Percentiles rank a stretch among this genome's conserved stretches.
phyloP scores from a whole-genome alignment of 2,888 invertebrate genomes.

The Ophion ellenae region DNA sequence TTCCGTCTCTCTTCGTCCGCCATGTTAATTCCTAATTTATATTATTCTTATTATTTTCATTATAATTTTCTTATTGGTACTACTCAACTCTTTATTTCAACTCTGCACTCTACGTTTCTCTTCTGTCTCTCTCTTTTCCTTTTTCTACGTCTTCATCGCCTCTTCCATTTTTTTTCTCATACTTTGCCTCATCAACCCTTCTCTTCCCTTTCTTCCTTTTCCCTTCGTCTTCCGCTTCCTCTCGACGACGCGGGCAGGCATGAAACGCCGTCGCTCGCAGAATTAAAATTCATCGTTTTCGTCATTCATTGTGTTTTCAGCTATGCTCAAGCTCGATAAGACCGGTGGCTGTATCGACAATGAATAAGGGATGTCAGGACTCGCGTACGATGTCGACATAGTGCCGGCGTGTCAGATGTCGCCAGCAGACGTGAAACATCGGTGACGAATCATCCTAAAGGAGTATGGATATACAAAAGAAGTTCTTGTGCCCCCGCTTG shows the following conservation, averaged over 20 bases:
- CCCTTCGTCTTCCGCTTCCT: no score
- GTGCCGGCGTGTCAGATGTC: constrained; percentile 67
- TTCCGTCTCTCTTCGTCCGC: no score
- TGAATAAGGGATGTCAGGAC: constrained; percentile 76
- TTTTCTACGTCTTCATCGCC: not conserved
- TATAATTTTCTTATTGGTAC: no score
- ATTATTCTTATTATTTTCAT: no score
- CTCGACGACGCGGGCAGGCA: no score
- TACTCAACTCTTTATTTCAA: no score
- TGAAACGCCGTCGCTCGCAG: no score
- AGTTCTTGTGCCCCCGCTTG: constrained; percentile 93
- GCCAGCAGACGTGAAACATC: constrained; percentile 71
- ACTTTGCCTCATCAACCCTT: no score
- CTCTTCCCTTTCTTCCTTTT: no score
- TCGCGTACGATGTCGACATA: constrained; percentile 69
- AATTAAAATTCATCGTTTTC: not conserved
- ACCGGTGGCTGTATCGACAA: constrained; percentile 60
- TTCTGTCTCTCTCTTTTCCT: not conserved
- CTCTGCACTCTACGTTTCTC: no score
- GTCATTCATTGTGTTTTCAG: not conserved
- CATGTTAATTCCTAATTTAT: no score
- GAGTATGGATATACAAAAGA: constrained; percentile 88
- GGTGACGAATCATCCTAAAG: constrained; percentile 75
- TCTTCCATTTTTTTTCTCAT: not conserved
- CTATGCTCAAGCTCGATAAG: constrained; percentile 44